Base-by-base conservation (phyloP, 2,797 vertebrate genomes). In the Danio jaintianensis region DNA sequence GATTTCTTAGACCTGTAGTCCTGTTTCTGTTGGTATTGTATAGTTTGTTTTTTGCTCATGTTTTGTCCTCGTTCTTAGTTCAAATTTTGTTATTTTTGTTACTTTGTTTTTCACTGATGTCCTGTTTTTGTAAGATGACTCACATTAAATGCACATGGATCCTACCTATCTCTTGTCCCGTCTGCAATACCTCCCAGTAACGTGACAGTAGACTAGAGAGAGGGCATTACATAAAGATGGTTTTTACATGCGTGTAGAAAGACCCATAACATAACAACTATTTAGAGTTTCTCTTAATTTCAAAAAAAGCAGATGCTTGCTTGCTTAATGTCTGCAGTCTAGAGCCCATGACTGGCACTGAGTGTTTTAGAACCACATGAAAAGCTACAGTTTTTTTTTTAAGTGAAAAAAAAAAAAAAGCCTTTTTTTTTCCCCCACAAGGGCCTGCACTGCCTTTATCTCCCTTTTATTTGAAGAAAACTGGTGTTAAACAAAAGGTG, bases 401-500 rank as follows among this genome's bases (percentile, higher is more conserved):
- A 68, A 42, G 40, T 64, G 62, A 47, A 75, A 58, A n/a, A n/a
- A n/a, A n/a, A n/a, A n/a, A n/a, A n/a, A n/a, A n/a, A n/a, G n/a
- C n/a, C n/a, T 61, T 52, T 75, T 75, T 43, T 18, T 72, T 66
- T 29, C 20, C 58, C 15, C 45, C 2, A 38, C 13, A 4, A 4
- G 22, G 82, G 66, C 61, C 20, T 75, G 55, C n/a, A 36, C 52
- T 71, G 52, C 42, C 75, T 68, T 71, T 72, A 68, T 29, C 29
- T 52, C 29, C 22, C 74, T 63, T 59, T 77, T 76, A 69, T 18
- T 69, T 53, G 15, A 67, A 13, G 62, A 15, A 63, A 38, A 64
- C 22, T 55, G 47, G 45, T 71, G 13, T 78, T 77, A 82, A 73
- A 72, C 67, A 74, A 80, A 73, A 38, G 4, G 6, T 13, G 40